Percentiles rank a stretch among this genome's conserved stretches.
Evolutionary conservation across 2,113 vertebrate species (phyloP).

Genomic region (Misgurnus mizolepis): DNA sequence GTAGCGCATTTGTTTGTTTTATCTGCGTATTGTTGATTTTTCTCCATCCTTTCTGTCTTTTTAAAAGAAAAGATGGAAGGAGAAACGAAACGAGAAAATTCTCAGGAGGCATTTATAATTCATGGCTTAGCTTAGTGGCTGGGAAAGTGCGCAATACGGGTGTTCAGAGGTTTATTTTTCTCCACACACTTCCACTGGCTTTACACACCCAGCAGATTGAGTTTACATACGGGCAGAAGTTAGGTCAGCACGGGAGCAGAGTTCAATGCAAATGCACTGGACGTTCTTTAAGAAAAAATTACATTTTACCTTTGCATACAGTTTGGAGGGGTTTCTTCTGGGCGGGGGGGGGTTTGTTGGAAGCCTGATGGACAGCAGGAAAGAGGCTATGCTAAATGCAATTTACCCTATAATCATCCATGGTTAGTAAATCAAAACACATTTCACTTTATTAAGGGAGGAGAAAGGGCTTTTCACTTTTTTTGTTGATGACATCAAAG

Average conservation of each 20-base stretch:
- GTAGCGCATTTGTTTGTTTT: conserved; percentile 52
- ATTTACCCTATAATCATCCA: no score
- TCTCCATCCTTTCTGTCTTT: conserved; percentile 42
- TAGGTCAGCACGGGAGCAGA: conserved; percentile 35
- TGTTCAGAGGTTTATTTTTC: conserved; percentile 62
- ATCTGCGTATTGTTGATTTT: conserved; percentile 50
- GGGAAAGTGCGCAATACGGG: conserved; percentile 57
- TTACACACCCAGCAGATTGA: conserved; percentile 54
- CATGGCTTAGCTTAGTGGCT: conserved; percentile 61
- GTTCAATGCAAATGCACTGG: conserved; percentile 1
- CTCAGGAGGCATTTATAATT: conserved; percentile 74
- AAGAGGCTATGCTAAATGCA: no score
- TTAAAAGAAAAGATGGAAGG: conserved; percentile 48
- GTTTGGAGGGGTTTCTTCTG: no score
- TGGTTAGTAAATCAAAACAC: no score
- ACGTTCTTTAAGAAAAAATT: no score
- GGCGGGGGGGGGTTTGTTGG: no score
- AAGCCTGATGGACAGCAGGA: no score
- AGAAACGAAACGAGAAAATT: conserved; percentile 55
- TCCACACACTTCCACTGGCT: conserved; percentile 47
- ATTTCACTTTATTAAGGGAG: no score
- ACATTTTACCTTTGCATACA: no score
- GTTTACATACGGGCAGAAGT: conserved; percentile 61
- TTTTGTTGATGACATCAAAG: not conserved
- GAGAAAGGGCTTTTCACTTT: no score